Conservation (phyloP, 2,113 vertebrate genomes). For the Oryzias celebensis region DNA sequence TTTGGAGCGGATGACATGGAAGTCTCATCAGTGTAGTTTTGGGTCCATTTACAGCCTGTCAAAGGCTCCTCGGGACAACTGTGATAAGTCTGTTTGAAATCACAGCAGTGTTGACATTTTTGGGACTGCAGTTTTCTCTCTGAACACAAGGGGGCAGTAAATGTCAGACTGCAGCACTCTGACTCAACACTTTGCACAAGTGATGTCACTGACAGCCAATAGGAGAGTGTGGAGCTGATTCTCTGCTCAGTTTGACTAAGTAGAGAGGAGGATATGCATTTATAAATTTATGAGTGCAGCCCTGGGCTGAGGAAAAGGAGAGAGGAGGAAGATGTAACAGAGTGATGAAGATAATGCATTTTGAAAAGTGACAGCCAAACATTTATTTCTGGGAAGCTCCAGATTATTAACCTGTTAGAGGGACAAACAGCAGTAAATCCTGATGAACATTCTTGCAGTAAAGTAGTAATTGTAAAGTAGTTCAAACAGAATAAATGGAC, state of each 20-base stretch:
- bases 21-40: not conserved
- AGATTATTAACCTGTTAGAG: not conserved
- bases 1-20: constrained; percentile 9
- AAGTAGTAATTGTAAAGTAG: not conserved
- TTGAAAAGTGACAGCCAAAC: not conserved
- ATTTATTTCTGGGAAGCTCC: constrained; percentile 28
- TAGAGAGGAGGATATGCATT: constrained; percentile 10
- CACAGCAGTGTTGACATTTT: not conserved
- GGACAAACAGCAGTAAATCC: not conserved
- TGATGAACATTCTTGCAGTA: constrained; percentile 1
- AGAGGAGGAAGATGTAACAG: not conserved
- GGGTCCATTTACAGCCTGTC: not conserved
- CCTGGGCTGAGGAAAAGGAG: not conserved
- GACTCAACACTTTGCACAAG: constrained; percentile 64
- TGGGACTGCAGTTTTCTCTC: constrained; percentile 7
- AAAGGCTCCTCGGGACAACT: not conserved
- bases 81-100: not conserved
- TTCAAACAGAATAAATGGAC: constrained; percentile 7
- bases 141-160: constrained; percentile 68
- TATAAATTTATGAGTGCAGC: constrained; percentile 41
- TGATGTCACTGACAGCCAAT: constrained; percentile 82
- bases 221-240: constrained; percentile 41
- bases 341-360: constrained; percentile 18
- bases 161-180: constrained; percentile 26
- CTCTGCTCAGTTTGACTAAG: constrained; percentile 23